phyloP scores from a whole-genome alignment of 2,888 invertebrate genomes.

The Callosobruchus maculatus region DNA sequence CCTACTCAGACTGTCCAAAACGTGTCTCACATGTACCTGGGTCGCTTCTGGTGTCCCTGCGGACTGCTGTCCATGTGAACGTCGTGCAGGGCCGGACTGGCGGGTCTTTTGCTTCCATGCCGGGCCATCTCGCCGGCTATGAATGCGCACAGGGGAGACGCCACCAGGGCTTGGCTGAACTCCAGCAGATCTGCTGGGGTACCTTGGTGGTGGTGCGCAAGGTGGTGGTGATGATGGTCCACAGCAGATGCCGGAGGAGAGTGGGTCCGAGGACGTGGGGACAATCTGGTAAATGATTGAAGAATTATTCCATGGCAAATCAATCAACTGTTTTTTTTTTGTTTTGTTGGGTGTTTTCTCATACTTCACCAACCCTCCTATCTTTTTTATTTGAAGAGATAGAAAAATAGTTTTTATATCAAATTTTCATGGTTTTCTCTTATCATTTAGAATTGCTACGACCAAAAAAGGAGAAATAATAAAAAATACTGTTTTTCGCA shows the following conservation, averaged over 20 bases:
- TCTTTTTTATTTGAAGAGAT: no score
- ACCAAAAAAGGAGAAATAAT: no score
- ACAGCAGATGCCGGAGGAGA: slow-evolving; percentile 48
- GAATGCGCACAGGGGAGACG: slow-evolving; percentile 64
- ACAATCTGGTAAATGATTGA: slow-evolving; percentile 18
- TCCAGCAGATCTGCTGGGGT: slow-evolving; percentile 64
- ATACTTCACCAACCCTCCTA: no score
- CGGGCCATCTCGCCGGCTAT: slow-evolving; percentile 70
- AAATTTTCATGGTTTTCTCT: no score
- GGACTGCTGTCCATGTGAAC: slow-evolving; percentile 77
- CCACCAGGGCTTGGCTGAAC: slow-evolving; percentile 70
- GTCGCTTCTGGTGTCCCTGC: slow-evolving; percentile 60
- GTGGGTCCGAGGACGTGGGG: slow-evolving; percentile 49
- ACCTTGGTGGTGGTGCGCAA: slow-evolving; percentile 26
- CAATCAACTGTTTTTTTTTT: no score
- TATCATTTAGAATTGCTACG: no score
- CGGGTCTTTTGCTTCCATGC: slow-evolving; percentile 63
- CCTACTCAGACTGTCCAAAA: neutral
- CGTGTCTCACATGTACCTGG: slow-evolving; percentile 61
- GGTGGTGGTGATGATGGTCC: neutral
- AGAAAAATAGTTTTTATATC: no score
- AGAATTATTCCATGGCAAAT: no score
- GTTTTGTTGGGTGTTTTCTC: no score
- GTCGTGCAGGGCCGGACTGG: slow-evolving; percentile 58
- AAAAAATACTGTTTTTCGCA: no score